A percentile compares a stretch with the other conserved stretches of the same genome.
Conservation (phyloP, 2,888 invertebrate genomes). For the Cataglyphis livida region DNA sequence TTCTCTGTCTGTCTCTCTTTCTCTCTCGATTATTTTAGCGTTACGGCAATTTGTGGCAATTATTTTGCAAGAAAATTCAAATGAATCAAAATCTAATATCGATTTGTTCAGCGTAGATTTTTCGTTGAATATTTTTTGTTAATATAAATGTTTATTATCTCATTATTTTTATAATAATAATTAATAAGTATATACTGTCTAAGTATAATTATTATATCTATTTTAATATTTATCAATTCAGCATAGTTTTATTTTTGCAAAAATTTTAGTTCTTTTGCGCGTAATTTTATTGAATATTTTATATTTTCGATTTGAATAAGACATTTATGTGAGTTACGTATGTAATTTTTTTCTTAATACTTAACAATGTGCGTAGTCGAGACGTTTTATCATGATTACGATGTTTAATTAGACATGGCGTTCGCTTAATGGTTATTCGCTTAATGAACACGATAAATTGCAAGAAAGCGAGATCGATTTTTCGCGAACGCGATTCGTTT, state of each 20-base stretch:
- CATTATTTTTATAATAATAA: too few species aligned
- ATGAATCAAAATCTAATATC: not conserved
- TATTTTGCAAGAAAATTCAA: not conserved
- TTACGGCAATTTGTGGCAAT: not conserved
- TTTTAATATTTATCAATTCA: not conserved
- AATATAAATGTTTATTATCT: not conserved
- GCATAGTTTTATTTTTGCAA: not conserved
- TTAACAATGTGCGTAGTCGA: not conserved
- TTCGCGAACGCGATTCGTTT: not conserved
- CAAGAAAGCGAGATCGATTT: constrained; percentile 41
- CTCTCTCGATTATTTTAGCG: not conserved
- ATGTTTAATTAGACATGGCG: constrained; percentile 13
- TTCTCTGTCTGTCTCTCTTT: constrained; percentile 18
- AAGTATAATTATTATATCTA: not conserved
- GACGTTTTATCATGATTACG: constrained; percentile 27
- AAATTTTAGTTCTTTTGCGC: not conserved
- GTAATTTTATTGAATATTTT: not conserved
- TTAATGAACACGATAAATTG: constrained; percentile 30
- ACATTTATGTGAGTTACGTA: not conserved
- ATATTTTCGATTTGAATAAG: not conserved
- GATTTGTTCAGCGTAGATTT: not conserved
- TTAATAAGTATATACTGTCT: not conserved
- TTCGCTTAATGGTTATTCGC: not conserved
- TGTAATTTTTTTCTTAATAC: not conserved
- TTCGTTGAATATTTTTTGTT: not conserved